A percentile compares a stretch with the other conserved stretches of the same genome.
phyloP scores from a whole-genome alignment of 2,888 invertebrate genomes.

The Heteromyza rotundicornis region DNA sequence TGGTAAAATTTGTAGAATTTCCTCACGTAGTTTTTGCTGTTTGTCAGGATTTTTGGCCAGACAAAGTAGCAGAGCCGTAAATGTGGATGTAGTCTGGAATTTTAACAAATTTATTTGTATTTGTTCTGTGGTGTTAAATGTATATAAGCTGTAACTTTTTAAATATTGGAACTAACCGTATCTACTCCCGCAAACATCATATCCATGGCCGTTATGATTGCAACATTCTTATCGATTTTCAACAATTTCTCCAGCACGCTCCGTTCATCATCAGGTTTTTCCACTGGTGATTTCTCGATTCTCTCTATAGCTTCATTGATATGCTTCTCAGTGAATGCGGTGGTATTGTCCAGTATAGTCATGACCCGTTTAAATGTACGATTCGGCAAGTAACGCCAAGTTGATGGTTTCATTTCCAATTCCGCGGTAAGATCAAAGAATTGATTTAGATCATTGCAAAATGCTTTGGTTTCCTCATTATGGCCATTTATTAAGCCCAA shows the following conservation, averaged over 20 bases:
- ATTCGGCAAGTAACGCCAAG: constrained; percentile 43
- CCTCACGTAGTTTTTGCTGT: constrained; percentile 70
- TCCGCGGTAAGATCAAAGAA: constrained; percentile 33
- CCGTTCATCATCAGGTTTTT: constrained; percentile 49
- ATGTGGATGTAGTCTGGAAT: constrained; percentile 56
- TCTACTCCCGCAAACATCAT: constrained; percentile 76
- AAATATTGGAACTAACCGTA: constrained; percentile 67
- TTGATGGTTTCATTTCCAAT: constrained; percentile 43
- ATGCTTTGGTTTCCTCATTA: constrained; percentile 32
- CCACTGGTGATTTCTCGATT: constrained; percentile 37
- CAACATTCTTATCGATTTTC: constrained; percentile 68
- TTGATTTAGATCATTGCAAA: constrained; percentile 32
- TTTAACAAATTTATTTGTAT: no score
- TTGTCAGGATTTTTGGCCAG: constrained; percentile 70
- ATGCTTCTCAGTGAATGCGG: constrained; percentile 38
- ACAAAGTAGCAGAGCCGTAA: constrained; percentile 56
- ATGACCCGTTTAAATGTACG: constrained; percentile 37
- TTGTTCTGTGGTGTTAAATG: no score
- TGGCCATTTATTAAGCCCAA: constrained; percentile 36
- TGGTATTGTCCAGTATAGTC: constrained; percentile 29
- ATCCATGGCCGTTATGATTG: constrained; percentile 73
- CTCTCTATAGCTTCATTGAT: constrained; percentile 50
- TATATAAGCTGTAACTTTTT: not conserved
- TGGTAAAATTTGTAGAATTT: constrained; percentile 64
- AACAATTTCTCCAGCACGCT: constrained; percentile 72